Evolutionary conservation across 2,797 vertebrate genomes (phyloP), one percentile per base, ranked within the genome.

Genomic region (Chiroxiphia lanceolata): DNA sequence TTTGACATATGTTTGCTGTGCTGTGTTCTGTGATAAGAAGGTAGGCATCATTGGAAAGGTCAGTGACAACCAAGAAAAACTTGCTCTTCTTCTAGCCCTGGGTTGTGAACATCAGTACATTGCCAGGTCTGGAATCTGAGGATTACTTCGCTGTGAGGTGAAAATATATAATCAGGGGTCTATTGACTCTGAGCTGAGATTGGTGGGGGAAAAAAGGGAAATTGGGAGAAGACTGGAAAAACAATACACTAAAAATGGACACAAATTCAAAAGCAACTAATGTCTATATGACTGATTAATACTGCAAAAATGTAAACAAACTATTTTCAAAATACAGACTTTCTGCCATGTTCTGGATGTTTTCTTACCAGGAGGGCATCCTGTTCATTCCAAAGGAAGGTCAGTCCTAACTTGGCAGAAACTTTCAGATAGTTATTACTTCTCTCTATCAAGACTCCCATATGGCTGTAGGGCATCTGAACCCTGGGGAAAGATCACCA

Each of bases 321-420:
- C 25, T 54, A 9, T 71, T 92, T 87, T 44, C 27, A 72, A 91
- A 79, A 72, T 29, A 23, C 22, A 50, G 34, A 16, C 15, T 78
- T 79, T 76, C 47, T 95, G 38, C 42, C 45, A 26, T 26, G 13
- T 70, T 94, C 75, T 36, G 27, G n/a, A 57, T 68, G 3, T 53
- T 81, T 92, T 81, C 97, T 93, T 97, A 99, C 99, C 98, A 98
- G 86, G 15, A 99, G 97, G 54, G 98, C 98, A 87, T 98, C 98
- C 0, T 98, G 95, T 78, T 94, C 76, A 65, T 99, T 99, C 99
- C 99, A 99, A 89, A 97, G 71, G 81, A 98, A 97, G 42, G 96
- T 83, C 61, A 99, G 31, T 63, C 99, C 99, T 76, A 98, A 75
- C 70, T 98, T 98, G 83, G 98, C 98, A 60, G 85, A 96, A 93